These are phyloP conservation scores for Tinea trinotella DNA, from an alignment of 2,888 invertebrate species.

Conservation along the genomic window DNA sequence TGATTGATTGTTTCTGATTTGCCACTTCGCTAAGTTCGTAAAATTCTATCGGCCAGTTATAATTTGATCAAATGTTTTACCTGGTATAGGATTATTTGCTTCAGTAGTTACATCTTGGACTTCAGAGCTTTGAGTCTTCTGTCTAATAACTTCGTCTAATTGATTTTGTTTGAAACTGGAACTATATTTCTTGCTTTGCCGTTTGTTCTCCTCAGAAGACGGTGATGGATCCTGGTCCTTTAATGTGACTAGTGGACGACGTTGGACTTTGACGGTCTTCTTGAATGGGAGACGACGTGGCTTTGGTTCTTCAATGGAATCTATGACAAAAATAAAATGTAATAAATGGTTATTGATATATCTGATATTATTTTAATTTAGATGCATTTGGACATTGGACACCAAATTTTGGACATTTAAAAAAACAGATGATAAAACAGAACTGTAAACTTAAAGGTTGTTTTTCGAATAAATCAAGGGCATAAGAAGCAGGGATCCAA, in stretches of 20 bases:
- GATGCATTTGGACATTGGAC: background rate
- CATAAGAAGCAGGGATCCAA: too few species aligned
- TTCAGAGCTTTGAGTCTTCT: slow-evolving; percentile 34
- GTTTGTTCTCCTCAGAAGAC: slow-evolving; percentile 44
- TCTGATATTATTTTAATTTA: background rate
- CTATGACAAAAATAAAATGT: slow-evolving; percentile 34
- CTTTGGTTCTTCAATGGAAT: slow-evolving; percentile 49
- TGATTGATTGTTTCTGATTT: too few species aligned
- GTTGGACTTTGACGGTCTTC: slow-evolving; percentile 38
- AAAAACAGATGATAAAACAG: too few species aligned
- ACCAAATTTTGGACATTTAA: too few species aligned
- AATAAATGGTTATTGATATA: too few species aligned
- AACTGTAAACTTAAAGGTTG: too few species aligned
- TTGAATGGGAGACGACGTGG: slow-evolving; percentile 30
- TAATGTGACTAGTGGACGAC: slow-evolving; percentile 49
- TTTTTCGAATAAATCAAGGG: too few species aligned
- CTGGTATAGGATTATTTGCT: slow-evolving; percentile 33
- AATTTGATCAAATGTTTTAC: slow-evolving; percentile 30
- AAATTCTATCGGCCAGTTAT: background rate
- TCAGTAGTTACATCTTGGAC: slow-evolving; percentile 36
- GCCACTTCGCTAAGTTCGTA: too few species aligned
- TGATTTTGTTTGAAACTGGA: slow-evolving; percentile 56
- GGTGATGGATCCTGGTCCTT: slow-evolving; percentile 17
- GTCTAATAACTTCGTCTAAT: slow-evolving; percentile 45
- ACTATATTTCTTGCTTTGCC: slow-evolving; percentile 65